Conservation (phyloP, 2,888 invertebrate species). For the Anoplius nigerrimus region DNA sequence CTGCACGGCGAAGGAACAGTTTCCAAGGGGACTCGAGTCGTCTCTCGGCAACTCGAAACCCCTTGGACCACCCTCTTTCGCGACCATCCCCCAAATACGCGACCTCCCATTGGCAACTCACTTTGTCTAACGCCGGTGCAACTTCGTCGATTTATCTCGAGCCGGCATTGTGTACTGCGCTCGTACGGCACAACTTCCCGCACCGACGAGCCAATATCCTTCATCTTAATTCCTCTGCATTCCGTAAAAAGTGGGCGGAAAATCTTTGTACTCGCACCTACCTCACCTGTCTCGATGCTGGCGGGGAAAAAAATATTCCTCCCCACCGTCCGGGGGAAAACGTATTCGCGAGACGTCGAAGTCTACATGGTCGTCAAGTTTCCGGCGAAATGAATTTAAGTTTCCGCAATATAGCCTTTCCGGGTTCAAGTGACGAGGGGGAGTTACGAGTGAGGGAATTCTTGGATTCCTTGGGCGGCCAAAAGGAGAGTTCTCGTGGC, state of each 20-base stretch:
- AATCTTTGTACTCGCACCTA: no score
- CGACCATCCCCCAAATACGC: conserved; percentile 35
- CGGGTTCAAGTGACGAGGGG: conserved; percentile 17
- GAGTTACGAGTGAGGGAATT: conserved; percentile 29
- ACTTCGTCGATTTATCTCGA: conserved; percentile 54
- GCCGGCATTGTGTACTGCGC: no score
- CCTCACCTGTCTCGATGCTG: no score
- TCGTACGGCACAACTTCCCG: conserved; percentile 14
- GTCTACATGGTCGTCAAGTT: no score
- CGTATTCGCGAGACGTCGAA: no score
- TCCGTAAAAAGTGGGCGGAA: no score
- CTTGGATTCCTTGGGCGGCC: conserved; percentile 58
- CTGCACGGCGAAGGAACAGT: conserved; percentile 42
- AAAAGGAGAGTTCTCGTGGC: conserved; percentile 63
- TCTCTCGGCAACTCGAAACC: conserved; percentile 47
- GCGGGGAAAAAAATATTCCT: no score
- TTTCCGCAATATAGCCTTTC: conserved; percentile 1
- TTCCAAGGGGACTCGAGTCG: conserved; percentile 48
- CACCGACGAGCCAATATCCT: not conserved
- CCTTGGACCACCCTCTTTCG: conserved; percentile 32
- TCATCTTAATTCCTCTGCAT: conserved; percentile 6
- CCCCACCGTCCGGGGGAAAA: no score
- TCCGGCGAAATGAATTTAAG: not conserved
- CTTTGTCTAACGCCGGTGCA: conserved; percentile 51
- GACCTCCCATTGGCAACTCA: conserved; percentile 42